Evolutionary conservation across 2,888 invertebrate species (phyloP), one percentile per base, ranked within the genome.

Genomic region (Nematopogon swammerdamellus): DNA sequence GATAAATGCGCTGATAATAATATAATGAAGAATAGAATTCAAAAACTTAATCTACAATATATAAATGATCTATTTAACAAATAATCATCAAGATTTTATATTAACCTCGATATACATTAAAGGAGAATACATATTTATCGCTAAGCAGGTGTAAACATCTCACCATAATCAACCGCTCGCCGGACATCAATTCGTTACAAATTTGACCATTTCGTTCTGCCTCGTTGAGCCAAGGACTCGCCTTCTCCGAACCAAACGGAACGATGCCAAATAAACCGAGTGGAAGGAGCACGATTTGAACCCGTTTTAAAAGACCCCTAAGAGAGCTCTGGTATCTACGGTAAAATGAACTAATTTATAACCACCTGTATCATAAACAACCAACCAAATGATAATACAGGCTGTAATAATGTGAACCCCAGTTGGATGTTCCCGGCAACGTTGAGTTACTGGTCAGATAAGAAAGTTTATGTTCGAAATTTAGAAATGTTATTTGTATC

Each of bases 201-300:
- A 75, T 74, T 70, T 64, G 66, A 66, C 65, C 68, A 68, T 79
- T 79, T 77, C 70, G 79, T 70, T 70, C 70, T 77, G 75, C 75
- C 79, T 79, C 77, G 77, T 79, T 79, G 76, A 70, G 63, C 65
- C 74, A 75, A 79, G 76, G 79, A 77, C 75, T 74, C 69, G 61
- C n/a, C n/a, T n/a, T 25, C 25, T 25, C 25, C 10, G 36, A 14
- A 36, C 61, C 57, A 65, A 69, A 66, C 73, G 72, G 74, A 73
- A 73, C 64, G 60, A 61, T 60, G 63, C 58, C 71, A 67, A 72
- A 73, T 70, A 66, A 51, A 59, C 68, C 70, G 62, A 63, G 65
- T n/a, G 68, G 68, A 65, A 71, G 65, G 65, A 67, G 70, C 70
- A 72, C 66, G 64, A 70, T 73, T 71, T 72, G 64, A 70, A 76